Percentiles rank a stretch among this genome's conserved stretches.
Conservation (phyloP, 2,113 vertebrate species). For the Mesembrinibis cayennensis region DNA sequence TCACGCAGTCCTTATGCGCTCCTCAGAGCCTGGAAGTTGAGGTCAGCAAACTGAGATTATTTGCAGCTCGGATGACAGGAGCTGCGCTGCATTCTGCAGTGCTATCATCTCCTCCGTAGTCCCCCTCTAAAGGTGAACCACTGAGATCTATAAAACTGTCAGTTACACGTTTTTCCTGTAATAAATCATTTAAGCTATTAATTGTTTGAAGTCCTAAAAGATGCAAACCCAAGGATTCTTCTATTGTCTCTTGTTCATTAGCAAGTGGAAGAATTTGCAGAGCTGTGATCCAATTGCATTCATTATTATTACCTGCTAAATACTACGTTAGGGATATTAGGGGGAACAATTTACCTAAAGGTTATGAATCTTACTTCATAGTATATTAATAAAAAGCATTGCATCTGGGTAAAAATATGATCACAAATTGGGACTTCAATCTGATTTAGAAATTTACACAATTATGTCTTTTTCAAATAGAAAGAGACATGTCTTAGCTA, state of each 20-base stretch:
- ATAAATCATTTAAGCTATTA: not conserved
- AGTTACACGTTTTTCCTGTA: not conserved
- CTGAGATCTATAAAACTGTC: not conserved
- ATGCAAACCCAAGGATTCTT: not conserved
- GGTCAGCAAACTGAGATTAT: not conserved
- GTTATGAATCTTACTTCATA: conserved; percentile 33
- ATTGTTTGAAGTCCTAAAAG: not conserved
- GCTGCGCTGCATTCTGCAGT: not conserved
- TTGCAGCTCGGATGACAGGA: not conserved
- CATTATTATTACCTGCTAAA: conserved; percentile 12
- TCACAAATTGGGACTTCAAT: not conserved
- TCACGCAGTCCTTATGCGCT: not conserved
- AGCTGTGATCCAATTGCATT: not conserved
- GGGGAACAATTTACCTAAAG: not conserved
- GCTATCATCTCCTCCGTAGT: not conserved
- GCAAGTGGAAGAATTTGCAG: not conserved
- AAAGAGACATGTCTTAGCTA: not conserved
- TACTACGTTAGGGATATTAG: not conserved
- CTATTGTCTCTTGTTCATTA: not conserved
- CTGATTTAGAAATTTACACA: not conserved
- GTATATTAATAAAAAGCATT: not conserved
- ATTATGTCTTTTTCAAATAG: not conserved
- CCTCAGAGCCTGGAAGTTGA: not conserved
- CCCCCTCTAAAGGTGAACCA: not conserved
- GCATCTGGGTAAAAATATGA: not conserved